These are phyloP conservation scores for Colaptes auratus DNA, from an alignment of 2,113 vertebrate species.

Conservation along the genomic window DNA sequence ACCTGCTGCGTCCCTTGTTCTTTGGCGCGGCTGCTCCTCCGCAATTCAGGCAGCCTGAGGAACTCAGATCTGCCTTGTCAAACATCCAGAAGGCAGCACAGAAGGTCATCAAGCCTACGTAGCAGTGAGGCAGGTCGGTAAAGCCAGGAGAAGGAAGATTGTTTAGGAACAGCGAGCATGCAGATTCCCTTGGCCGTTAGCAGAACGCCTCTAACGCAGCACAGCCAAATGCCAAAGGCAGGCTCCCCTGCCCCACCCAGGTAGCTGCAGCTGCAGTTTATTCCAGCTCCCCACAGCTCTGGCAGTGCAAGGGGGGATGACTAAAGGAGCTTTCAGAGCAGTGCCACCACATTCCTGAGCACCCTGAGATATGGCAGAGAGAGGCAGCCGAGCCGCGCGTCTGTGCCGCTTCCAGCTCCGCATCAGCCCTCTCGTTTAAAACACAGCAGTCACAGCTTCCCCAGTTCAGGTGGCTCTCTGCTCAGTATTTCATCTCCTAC, in stretches of 20 bases:
- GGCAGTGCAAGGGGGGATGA: neutral
- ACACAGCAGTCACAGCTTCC: neutral
- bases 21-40: conserved; percentile 41
- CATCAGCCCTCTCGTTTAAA: neutral
- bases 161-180: neutral
- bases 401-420: neutral
- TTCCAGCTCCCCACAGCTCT: neutral
- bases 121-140: neutral
- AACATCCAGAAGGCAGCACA: neutral
- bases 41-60: neutral
- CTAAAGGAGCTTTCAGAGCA: neutral
- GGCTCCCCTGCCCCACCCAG: neutral
- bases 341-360: neutral
- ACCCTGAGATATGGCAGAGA: neutral
- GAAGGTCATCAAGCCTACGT: neutral
- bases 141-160: neutral
- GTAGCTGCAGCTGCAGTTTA: neutral
- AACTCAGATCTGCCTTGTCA: conserved; percentile 21
- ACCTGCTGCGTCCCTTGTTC: conserved; percentile 44
- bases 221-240: neutral
- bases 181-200: neutral
- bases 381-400: neutral
- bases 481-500: neutral
- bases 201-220: accelerated
- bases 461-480: conserved; percentile 3